Evolutionary conservation across 1,140 invertebrate species (phyloP), one percentile per base, ranked within the genome.

Genomic region (Papilio helenus): DNA sequence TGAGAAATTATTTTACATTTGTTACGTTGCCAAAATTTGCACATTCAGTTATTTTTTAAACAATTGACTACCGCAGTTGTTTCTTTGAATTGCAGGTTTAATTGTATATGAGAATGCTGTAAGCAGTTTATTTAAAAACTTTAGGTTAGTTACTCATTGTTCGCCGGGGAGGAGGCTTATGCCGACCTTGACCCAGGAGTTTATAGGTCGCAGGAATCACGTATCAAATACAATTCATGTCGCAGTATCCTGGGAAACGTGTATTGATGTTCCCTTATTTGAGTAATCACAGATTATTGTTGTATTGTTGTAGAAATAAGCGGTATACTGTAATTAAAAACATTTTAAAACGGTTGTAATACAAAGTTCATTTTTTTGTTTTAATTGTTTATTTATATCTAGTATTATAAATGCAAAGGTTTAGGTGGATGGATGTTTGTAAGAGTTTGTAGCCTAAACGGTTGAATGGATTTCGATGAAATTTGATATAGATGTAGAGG

Each of bases 131-230:
- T 55, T 55, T 55, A 14, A 26, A 10, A 16, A 16, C 26, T 5
- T 65, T 65, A 16, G 12, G 26, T 16, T 5, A 29, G 29, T 29
- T 7, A 0, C 3, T 8, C 1, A 8, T 34, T 5, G 3, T 29
- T 12, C 5, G 14, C 61, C 3, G 23, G 61, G 61, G 12, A 12
- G 7, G 14, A 68, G 23, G 26, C 23, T 8, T 18, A 20, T 0
- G 16, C 5, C 7, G 44, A 8, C 71, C 71, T 72, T 72, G 34
- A 72, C 71, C 71, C 39, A 68, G 34, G 71, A 42, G 3, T 72
- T 42, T 72, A 8, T 72, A 72, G 71, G 39, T 39, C 71, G 8
- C 71, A 72, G n/a, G 34, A 42, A 72, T 72, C 71, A 44, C 71
- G 71, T 44, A 72, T 72, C 39, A 42, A 72, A 20, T 9, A 20